Evolutionary conservation across 2,113 vertebrate genomes (phyloP), one percentile per base, ranked within the genome.

Genomic region (Salvelinus sp.): DNA sequence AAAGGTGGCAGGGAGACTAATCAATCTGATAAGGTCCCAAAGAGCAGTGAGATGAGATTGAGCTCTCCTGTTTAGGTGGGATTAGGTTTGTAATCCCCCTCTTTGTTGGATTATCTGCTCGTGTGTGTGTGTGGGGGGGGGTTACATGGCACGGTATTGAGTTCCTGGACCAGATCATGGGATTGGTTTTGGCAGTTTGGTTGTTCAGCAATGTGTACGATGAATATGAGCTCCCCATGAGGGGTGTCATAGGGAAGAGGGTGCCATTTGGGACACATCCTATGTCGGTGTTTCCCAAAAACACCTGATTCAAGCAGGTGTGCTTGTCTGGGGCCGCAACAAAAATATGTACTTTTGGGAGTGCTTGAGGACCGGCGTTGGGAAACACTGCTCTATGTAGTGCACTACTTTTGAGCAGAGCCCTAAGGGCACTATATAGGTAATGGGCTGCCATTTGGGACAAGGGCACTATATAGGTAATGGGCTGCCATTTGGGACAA

Each of bases 81-180:
- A 87, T 90, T 88, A 84, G 38, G 67, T 23, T 80, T 90, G 84
- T 90, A 88, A 92, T 90, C 89, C 76, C 68, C 77, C 72, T 68
- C 65, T 60, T 0, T 76, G 74, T 67, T 83, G 83, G 88, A 88
- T 90, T 85, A 90, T 84, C 71, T 82, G 79, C 73, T 73, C 81
- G 79, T 72, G 44, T 72, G 58, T 60, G 75, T 72, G 69, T 69
- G 18, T 44, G 22, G 76, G 80, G 85, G 28, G 85, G 64, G 5
- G 64, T 75, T 73, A 67, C 69, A 25, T 72, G 58, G 33, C 28
- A 12, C 64, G 76, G 33, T 72, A 23, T 87, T 89, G 82, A 81
- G 82, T 83, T 85, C 85, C 85, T 86, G 75, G 63, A 25, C 81
- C 81, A 84, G 79, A 86, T 90, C 89, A 91, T 83, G 76, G 74